A percentile compares a stretch with the other conserved stretches of the same genome.
Conservation (phyloP, 2,113 vertebrate genomes). For the Chaenocephalus aceratus region DNA sequence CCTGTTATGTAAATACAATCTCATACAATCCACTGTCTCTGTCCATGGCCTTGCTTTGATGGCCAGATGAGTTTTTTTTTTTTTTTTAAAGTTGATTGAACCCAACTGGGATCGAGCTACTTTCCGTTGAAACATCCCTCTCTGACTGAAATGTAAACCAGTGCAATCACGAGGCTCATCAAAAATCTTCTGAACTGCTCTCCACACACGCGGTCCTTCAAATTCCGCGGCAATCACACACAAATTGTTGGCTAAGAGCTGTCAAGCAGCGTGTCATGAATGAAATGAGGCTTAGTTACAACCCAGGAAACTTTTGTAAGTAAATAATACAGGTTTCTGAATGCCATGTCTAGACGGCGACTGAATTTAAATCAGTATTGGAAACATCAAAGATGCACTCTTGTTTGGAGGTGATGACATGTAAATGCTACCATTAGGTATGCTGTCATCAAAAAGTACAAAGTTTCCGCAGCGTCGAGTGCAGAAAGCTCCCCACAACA, state of each 20-base stretch:
- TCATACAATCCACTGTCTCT: constrained; percentile 60
- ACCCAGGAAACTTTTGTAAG: constrained; percentile 16
- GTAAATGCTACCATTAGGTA: neutral
- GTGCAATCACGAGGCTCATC: constrained; percentile 78
- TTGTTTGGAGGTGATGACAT: constrained; percentile 33
- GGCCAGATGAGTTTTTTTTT: constrained; percentile 50
- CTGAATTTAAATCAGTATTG: neutral
- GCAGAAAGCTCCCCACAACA: constrained; percentile 53
- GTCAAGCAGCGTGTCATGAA: constrained; percentile 35
- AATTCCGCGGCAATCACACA: constrained; percentile 53
- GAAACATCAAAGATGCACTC: constrained; percentile 8
- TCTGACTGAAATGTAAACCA: constrained; percentile 77
- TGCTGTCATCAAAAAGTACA: constrained; percentile 67
- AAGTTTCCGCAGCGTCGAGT: constrained; percentile 37
- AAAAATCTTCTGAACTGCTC: constrained; percentile 64
- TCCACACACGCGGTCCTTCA: constrained; percentile 38
- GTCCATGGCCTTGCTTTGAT: constrained; percentile 63
- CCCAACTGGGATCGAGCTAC: constrained; percentile 72
- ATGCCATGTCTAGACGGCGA: neutral
- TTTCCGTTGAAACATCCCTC: constrained; percentile 57
- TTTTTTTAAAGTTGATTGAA: constrained; percentile 68
- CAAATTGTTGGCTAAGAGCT: constrained; percentile 52
- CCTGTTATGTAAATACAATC: constrained; percentile 64
- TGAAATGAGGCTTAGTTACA: constrained; percentile 23
- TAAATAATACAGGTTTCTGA: constrained; percentile 24